Evolutionary conservation across 2,797 vertebrate species (phyloP).

Genomic region (Bovichtus diacanthus): DNA sequence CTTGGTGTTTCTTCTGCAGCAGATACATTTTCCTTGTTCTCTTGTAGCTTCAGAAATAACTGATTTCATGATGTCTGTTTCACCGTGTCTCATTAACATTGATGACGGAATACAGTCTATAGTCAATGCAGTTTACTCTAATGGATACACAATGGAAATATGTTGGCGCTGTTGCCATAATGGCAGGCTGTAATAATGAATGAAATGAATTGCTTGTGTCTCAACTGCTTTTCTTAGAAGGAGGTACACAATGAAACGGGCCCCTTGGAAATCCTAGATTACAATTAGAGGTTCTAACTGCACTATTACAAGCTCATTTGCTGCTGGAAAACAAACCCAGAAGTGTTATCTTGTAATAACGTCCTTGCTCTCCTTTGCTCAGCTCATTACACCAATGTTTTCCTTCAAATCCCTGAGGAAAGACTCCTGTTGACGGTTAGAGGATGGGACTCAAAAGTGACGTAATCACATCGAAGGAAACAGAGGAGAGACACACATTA

Average conservation of each 20-base stretch:
- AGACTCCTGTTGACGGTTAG: background rate
- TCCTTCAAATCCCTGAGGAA: slow-evolving; percentile 20
- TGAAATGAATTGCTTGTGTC: slow-evolving; percentile 33
- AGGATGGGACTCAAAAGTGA: slow-evolving; percentile 12
- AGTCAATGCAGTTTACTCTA: slow-evolving; percentile 9
- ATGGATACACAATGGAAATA: slow-evolving; percentile 37
- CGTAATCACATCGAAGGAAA: slow-evolving; percentile 7
- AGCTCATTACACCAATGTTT: slow-evolving; percentile 43
- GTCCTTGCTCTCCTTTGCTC: slow-evolving; percentile 23
- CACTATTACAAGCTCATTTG: slow-evolving; percentile 22
- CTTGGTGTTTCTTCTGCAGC: background rate
- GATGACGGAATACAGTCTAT: slow-evolving; percentile 16
- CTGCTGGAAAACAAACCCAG: slow-evolving; percentile 18
- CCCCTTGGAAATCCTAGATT: slow-evolving; percentile 22
- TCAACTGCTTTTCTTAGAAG: slow-evolving; percentile 17
- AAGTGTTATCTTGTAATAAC: slow-evolving; percentile 20
- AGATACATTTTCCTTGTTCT: background rate
- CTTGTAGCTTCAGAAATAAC: background rate
- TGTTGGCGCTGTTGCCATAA: background rate
- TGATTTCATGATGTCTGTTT: background rate
- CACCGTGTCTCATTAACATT: slow-evolving; percentile 16
- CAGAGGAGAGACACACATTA: background rate
- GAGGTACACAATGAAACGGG: slow-evolving; percentile 22
- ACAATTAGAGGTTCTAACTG: slow-evolving; percentile 22
- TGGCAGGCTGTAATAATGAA: slow-evolving; percentile 21